Base-by-base conservation (phyloP, 2,888 invertebrate genomes). In the Macrophya alboannulata region DNA sequence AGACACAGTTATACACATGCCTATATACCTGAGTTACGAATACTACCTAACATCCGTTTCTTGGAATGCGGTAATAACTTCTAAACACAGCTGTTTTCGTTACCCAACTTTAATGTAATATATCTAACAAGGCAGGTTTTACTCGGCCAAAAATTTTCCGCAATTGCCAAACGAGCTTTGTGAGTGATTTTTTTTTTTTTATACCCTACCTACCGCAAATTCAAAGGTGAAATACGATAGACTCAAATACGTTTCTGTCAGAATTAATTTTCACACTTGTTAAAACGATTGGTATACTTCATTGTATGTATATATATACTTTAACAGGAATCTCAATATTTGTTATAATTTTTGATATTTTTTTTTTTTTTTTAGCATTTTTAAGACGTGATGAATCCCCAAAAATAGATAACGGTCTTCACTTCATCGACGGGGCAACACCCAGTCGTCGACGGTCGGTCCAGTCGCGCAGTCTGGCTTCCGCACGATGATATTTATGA, bases 391-490 rank as follows among this genome's bases (percentile, higher is more conserved):
- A 76, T n/a, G 76, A 37, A 55, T 25, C n/a, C 55, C 31, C 37
- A 31, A 48, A 48, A 76, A 76, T 76, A 76, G 76, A 77, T 43
- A 77, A 37, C 77, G 77, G 45, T 55, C 31, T 55, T 77, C 37
- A 55, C 55, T 55, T 77, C 77, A 77, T 77, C 77, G 51, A 77
- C 77, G 77, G 55, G 77, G 37, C 77, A 31, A 55, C 43, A 51
- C 77, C 77, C 55, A 77, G 17, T 37, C 48, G 77, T 55, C 55
- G 72, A 17, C 51, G 77, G 0, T 77, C 43, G 81, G 81, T 81
- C 81, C 81, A 81, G 81, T 81, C 81, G 81, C 59, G 62, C 81
- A 81, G 81, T 81, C 81, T 81, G 81, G 59, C 81, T 81, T 81
- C 81, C 81, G 81, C 81, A 81, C 59, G 59, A 62, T 81, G 59